phyloP scores from a whole-genome alignment of 2,113 vertebrate genomes.

The Hemicordylus capensis region DNA sequence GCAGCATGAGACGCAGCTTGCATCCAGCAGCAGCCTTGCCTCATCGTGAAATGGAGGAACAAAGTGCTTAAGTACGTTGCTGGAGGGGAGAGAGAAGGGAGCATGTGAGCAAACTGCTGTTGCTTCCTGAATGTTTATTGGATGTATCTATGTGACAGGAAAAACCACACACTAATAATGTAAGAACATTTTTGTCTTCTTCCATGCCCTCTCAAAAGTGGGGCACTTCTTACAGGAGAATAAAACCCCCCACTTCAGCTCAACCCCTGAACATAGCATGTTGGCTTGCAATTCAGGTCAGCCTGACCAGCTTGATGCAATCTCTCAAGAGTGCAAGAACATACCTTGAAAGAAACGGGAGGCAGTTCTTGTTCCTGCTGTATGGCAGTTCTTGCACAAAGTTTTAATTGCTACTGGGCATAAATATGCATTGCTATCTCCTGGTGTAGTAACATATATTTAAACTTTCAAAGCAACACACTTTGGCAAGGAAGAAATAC shows the following conservation, averaged over 20 bases:
- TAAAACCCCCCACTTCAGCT: neutral
- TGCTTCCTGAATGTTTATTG: too few species aligned
- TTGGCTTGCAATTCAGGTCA: neutral
- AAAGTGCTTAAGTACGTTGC: too few species aligned
- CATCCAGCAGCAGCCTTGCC: too few species aligned
- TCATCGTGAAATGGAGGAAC: too few species aligned
- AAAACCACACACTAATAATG: too few species aligned
- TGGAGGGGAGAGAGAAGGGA: too few species aligned
- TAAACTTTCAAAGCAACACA: constrained; percentile 14
- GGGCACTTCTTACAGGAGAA: neutral
- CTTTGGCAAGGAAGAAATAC: neutral
- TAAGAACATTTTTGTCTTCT: neutral
- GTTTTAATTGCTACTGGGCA: constrained; percentile 6
- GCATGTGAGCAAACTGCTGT: too few species aligned
- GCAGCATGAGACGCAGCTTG: too few species aligned
- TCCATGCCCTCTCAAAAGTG: neutral
- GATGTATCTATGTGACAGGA: too few species aligned
- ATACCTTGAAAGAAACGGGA: neutral
- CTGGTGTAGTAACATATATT: neutral
- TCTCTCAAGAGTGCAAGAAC: neutral
- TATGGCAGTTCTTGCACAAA: neutral
- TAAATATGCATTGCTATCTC: neutral
- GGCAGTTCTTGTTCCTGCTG: neutral
- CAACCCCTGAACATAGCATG: neutral
- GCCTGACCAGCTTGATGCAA: neutral